Evolutionary conservation across 2,113 vertebrate genomes (phyloP), one percentile per base, ranked within the genome.

Genomic region (Sapayoa aenigma): DNA sequence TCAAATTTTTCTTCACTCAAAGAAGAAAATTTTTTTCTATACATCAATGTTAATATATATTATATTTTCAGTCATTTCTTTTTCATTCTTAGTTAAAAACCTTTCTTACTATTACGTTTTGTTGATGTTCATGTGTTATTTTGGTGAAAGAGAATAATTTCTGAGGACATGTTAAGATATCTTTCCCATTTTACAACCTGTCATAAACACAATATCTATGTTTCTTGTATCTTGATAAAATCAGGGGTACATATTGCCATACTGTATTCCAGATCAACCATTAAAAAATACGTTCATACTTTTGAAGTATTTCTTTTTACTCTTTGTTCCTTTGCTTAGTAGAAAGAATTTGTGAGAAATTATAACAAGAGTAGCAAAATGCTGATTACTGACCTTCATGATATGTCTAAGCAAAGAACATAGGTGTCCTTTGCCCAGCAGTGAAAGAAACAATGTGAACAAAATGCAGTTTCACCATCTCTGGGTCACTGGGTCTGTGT

Each of bases 401-500:
- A 4, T 79, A 35, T 66, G n/a, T 55, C 9, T 66, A 66, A 84
- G 31, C 16, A 68, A 37, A 56, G 16, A 90, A 35, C 4, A 5
- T 2, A 44, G 22, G 13, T 35, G 21, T 77, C 37, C 31, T 46
- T 44, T 68, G 15, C 20, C 44, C 47, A 42, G 28, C 19, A 47
- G 20, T 14, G 28, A 31, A 76, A 69, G 27, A 65, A 88, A 6
- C 17, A 5, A 6, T 73, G 24, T 3, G 49, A 31, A 5, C 1
- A 1, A 5, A 24, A 7, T 24, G 14, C 35, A 55, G 1, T 16
- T 79, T 69, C 79, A 60, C 3, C 1, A 0, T 28, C 53, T n/a
- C 53, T 37, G 14, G 21, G 21, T 63, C 63, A 28, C 30, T 53
- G 24, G 4, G 7, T 83, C 56, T 33, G 2, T 39, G 14, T 37